Base-by-base conservation (phyloP, 2,113 vertebrate genomes). In the Xenus cinereus region DNA sequence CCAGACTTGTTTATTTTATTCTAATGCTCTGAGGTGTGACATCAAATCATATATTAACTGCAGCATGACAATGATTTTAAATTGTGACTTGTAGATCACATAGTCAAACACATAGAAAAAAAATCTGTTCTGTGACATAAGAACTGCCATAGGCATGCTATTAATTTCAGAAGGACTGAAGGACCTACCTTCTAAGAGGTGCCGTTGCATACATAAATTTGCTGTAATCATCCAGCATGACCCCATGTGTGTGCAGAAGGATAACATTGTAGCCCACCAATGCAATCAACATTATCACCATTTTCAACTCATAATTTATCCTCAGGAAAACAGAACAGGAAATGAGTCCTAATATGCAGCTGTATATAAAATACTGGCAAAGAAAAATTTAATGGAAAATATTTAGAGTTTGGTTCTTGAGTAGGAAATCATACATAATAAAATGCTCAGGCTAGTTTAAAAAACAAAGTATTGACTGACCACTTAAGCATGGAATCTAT, bases 311-410 rank as follows among this genome's bases (percentile, higher is more conserved):
- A 5, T 99, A 99, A 97, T 99, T 99, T 97, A 99, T 99, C 86
- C 99, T 98, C 97, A 99, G 98, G 97, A 99, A 99, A 87, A 99
- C 99, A 0, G 99, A 99, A 95, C 99, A 99, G 84, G 99, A 99
- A 89, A 99, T 99, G 89, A 99, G 96, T 13, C 99, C 99, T 97
- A 99, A 98, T 84, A 99, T 98, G 95, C 99, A 99, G 98, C 99
- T 99, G 98, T 99, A 99, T 93, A 99, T 99, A 89, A 99, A 99
- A 97, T 99, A 99, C 99, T 99, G 94, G 37, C 59, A 95, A 43
- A 81, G 90, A 81, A 95, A 94, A 16, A 91, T 12, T 28, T 82
- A 41, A 71, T 35, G 71, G 71, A 51, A 66, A 82, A 48, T 17
- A 59, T 53, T 96, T 72, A 96, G 68, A 54, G 33, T 69, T 59